Percentiles rank a stretch among this genome's conserved stretches.
Conservation (phyloP, 2,888 invertebrate genomes). For the Calameuta filiformis region DNA sequence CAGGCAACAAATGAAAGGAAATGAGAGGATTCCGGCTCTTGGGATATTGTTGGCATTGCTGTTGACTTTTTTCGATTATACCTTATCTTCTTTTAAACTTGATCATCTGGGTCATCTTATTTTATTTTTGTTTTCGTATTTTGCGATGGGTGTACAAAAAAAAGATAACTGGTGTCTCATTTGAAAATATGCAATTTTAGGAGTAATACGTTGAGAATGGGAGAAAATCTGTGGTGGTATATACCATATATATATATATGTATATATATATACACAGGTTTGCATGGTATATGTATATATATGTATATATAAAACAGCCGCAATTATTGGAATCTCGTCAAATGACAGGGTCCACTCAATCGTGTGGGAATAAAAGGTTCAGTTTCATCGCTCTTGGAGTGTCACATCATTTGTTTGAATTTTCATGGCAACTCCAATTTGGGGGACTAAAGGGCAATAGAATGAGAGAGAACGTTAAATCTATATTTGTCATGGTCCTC, state of each 20-base stretch:
- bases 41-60: background rate
- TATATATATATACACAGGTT: too few relatives aligned
- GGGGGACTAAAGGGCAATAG: background rate
- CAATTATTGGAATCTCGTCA: background rate
- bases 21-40: constrained; percentile 5
- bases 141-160: background rate
- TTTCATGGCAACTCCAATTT: background rate
- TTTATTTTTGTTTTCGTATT: background rate
- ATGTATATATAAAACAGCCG: background rate
- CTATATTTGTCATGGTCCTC: constrained; percentile 31
- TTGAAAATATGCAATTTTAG: background rate
- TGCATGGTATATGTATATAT: too few relatives aligned
- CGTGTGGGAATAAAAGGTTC: background rate
- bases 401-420: background rate
- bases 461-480: constrained; percentile 12
- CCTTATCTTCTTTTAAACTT: background rate
- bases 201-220: background rate
- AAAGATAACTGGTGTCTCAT: background rate
- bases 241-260: too few relatives aligned
- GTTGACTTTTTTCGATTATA: background rate
- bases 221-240: background rate
- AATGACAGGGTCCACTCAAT: background rate
- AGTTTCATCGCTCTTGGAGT: background rate
- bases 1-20: constrained; percentile 8
- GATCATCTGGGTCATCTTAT: background rate